These are phyloP conservation scores for Trichoplax adhaerens DNA, from an alignment of 37 sponge, comb jelly and placozoan species.

Conservation along the genomic window DNA sequence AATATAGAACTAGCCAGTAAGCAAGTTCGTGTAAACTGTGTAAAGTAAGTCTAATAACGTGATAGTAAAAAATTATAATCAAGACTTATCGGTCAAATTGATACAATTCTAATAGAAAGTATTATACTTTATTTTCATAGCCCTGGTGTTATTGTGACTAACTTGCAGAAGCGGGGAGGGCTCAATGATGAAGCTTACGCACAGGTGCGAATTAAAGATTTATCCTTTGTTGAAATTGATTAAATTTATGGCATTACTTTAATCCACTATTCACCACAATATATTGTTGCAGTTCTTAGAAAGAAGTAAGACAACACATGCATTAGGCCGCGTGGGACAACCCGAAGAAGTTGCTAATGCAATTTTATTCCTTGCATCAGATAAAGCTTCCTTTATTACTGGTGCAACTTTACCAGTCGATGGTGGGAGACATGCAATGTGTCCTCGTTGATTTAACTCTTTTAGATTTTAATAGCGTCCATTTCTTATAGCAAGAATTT, in stretches of 20 bases:
- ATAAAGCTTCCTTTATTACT: conserved; percentile 5
- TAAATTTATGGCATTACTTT: conserved; percentile 1
- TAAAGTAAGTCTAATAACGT: background rate
- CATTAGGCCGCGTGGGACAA: conserved; percentile 1
- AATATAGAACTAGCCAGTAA: conserved; percentile 4
- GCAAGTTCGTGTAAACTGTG: conserved; percentile 3
- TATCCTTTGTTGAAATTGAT: background rate
- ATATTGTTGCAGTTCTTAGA: background rate
- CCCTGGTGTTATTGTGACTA: conserved; percentile 9
- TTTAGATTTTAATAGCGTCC: no score
- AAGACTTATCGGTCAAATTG: no score
- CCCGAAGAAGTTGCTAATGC: conserved; percentile 5
- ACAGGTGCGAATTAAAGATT: background rate
- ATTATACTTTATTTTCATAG: background rate
- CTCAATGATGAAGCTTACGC: conserved; percentile 1
- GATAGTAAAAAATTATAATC: no score
- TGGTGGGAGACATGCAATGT: conserved; percentile 10
- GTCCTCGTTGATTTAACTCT: background rate
- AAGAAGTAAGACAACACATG: conserved; percentile 5
- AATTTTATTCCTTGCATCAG: background rate
- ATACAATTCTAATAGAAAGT: no score
- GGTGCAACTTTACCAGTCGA: conserved; percentile 10
- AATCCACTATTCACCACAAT: background rate
- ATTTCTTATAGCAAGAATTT: no score
- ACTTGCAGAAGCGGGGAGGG: conserved; percentile 5